Evolutionary conservation across 2,113 vertebrate genomes (phyloP), one percentile per base, ranked within the genome.

Genomic region (Heteronetta atricapilla): DNA sequence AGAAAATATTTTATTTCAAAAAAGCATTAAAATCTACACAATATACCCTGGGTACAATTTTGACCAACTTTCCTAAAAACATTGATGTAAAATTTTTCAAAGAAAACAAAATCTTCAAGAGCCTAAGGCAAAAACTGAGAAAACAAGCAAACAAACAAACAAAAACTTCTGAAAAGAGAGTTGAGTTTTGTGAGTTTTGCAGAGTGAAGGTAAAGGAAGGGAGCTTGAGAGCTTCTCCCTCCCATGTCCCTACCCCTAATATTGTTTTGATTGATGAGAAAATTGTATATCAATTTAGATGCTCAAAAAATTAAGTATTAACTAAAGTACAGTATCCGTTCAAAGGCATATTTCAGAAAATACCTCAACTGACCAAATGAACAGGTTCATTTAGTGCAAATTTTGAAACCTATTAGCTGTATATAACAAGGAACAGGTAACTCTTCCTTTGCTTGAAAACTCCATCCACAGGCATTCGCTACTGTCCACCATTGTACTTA

Each of bases 11-110:
- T 67, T 62, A 25, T 48, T 82, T 76, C 3, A 70, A 44, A 78
- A 67, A 11, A 3, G 20, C 11, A 53, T 31, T 8, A 88, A 62
- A 77, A 3, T 5, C 14, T 73, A 48, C 26, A 33, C 26, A 77
- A n/a, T 15, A 8, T 2, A 80, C 2, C 4, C 17, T 28, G 46
- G 75, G 55, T 18, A 44, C 2, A 53, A 53, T 82, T 89, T n/a
- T 73, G 33, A 89, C 34, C 1, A 67, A 13, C 8, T 62, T 55
- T 53, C 3, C 81, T 70, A 12, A 33, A 22, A 50, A 31, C 21
- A 4, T 0, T 4, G 0, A 52, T 42, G 69, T 4, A 25, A 56
- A 81, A 6, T 3, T 25, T 64, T 73, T 64, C 22, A 44, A 58
- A 74, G 8, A 4, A 56, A 76, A 56, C 46, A 44, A 48, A 22